Conservation (phyloP, 2,113 vertebrate genomes). For the Gallinago jamesoni region DNA sequence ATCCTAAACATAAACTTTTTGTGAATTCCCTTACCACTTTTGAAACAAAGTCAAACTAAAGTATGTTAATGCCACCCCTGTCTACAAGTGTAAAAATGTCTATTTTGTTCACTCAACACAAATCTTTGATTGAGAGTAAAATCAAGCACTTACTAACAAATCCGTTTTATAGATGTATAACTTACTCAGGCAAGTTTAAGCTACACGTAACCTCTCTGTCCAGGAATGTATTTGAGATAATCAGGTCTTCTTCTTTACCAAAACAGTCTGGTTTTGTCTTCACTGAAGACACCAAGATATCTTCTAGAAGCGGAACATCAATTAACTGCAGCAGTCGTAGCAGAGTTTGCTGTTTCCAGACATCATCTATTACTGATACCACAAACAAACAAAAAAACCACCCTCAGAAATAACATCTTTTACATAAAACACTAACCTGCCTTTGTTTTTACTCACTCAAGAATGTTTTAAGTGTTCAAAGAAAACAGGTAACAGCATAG, state of each 20-base stretch:
- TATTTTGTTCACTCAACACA: not conserved
- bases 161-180: not conserved
- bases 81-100: not conserved
- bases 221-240: conserved; percentile 86
- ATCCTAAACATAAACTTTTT: not conserved
- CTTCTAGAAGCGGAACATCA: conserved; percentile 83
- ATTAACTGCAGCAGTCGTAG: conserved; percentile 84
- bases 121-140: not conserved
- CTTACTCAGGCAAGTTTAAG: conserved; percentile 80
- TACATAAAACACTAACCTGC: not conserved
- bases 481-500: not conserved
- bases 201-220: conserved; percentile 78
- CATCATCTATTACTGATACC: conserved; percentile 76
- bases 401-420: not conserved
- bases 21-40: not conserved
- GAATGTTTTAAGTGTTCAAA: not conserved
- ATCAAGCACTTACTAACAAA: not conserved
- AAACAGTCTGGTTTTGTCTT: conserved; percentile 61
- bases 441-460: not conserved
- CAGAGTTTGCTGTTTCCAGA: conserved; percentile 86
- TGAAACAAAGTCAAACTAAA: not conserved
- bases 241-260: conserved; percentile 75
- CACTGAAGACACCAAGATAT: conserved; percentile 77
- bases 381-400: not conserved
- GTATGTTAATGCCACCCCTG: not conserved